Percentiles rank a stretch among this genome's conserved stretches.
These are phyloP conservation scores for Eugnorisma glareosa DNA, from an alignment of 2,888 invertebrate species.

Conservation along the genomic window DNA sequence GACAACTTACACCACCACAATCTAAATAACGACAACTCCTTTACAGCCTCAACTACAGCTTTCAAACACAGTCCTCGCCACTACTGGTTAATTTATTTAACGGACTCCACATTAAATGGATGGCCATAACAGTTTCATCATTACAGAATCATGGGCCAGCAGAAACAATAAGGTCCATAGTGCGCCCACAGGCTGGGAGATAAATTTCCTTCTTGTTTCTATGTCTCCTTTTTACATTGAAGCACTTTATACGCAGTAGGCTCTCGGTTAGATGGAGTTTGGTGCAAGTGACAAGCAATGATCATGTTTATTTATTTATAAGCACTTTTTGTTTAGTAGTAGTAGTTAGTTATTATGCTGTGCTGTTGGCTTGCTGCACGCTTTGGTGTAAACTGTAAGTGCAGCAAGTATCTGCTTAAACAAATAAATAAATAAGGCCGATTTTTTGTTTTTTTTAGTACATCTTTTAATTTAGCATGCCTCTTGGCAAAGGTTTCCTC, in stretches of 20 bases:
- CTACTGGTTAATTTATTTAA: conserved; percentile 57
- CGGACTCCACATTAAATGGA: conserved; percentile 36
- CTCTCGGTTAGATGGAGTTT: conserved; percentile 77
- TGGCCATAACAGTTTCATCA: conserved; percentile 47
- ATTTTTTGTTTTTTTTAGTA: too few relatives aligned
- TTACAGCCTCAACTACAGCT: conserved; percentile 5
- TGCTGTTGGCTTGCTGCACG: too few relatives aligned
- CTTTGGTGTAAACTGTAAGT: too few relatives aligned
- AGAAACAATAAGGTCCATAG: conserved; percentile 71
- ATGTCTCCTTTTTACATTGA: conserved; percentile 86
- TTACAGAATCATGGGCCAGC: conserved; percentile 64
- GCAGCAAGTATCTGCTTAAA: too few relatives aligned
- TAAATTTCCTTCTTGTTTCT: conserved; percentile 88
- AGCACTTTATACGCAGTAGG: conserved; percentile 88
- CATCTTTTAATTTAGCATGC: too few relatives aligned
- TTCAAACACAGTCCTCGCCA: conserved; percentile 16
- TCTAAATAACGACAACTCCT: conserved; percentile 16
- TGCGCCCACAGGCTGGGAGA: conserved; percentile 82
- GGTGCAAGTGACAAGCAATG: conserved; percentile 67
- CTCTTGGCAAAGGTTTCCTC: too few relatives aligned
- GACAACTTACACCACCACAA: neutral
- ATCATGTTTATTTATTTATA: too few relatives aligned
- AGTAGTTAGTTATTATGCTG: too few relatives aligned
- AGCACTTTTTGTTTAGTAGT: too few relatives aligned
- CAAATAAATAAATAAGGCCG: too few relatives aligned